Percentiles rank a stretch among this genome's conserved stretches.
phyloP scores from a whole-genome alignment of 2,113 vertebrate genomes.

The Pipa parva region DNA sequence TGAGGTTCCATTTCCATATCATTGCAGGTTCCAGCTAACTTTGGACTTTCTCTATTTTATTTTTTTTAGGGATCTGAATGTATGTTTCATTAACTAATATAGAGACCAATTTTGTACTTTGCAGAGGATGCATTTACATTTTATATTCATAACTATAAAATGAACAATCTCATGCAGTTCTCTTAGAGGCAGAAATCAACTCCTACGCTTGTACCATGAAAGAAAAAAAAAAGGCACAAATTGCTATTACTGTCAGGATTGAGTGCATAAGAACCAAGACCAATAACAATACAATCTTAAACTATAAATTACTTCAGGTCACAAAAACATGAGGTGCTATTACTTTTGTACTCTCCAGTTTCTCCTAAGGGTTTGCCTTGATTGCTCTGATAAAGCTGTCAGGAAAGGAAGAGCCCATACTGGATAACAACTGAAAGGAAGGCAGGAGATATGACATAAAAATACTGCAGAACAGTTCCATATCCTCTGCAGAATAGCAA shows the following conservation, averaged over 20 bases:
- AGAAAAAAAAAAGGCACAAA: constrained; percentile 17
- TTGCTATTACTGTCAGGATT: constrained; percentile 29
- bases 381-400: constrained; percentile 7
- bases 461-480: too few relatives aligned
- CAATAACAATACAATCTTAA: constrained; percentile 9
- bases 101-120: constrained; percentile 2
- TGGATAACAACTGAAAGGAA: background rate
- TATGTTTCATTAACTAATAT: too few relatives aligned
- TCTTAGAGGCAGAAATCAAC: constrained; percentile 21
- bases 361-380: background rate
- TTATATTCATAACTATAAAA: constrained; percentile 1
- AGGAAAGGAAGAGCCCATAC: background rate
- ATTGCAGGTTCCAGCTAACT: too few relatives aligned
- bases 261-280: constrained; percentile 10
- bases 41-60: too few relatives aligned
- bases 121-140: constrained; percentile 19
- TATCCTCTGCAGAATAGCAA: too few relatives aligned
- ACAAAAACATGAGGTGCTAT: constrained; percentile 1
- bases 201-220: constrained; percentile 16
- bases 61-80: too few relatives aligned
- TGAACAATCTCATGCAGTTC: constrained; percentile 13
- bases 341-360: constrained; percentile 2
- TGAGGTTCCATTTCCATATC: too few relatives aligned
- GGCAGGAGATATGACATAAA: too few relatives aligned
- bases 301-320: constrained; percentile 26